Conservation (phyloP, 2,113 vertebrate species). For the Aptenodytes forsteri region DNA sequence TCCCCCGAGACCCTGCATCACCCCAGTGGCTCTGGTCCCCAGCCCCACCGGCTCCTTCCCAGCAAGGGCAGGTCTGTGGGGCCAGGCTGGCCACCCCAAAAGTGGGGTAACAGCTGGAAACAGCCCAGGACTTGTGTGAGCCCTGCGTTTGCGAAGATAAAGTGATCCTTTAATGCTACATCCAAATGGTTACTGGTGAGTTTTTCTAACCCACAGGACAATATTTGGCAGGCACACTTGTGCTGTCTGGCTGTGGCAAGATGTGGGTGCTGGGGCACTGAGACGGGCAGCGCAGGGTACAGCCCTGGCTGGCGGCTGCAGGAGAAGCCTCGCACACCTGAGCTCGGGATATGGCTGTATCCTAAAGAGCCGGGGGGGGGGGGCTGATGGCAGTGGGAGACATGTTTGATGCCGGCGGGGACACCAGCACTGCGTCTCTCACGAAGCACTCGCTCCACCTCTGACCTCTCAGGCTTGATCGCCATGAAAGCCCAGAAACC, state of each 20-base stretch:
- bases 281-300: neutral
- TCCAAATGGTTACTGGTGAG: neutral
- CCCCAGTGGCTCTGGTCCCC: neutral
- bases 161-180: neutral
- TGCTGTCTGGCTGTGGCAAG: neutral
- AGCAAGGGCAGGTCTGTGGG: neutral
- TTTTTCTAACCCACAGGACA: neutral
- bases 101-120: rapidly evolving
- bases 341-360: rapidly evolving
- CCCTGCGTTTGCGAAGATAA: rapidly evolving
- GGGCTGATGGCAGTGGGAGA: neutral
- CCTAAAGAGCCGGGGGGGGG: neutral
- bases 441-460: rapidly evolving
- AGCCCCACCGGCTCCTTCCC: neutral
- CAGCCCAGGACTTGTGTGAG: neutral
- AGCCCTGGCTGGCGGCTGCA: rapidly evolving
- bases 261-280: neutral
- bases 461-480: neutral
- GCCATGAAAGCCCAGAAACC: neutral
- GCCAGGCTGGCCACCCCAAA: rapidly evolving
- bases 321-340: neutral
- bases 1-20: neutral
- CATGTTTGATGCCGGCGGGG: rapidly evolving
- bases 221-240: rapidly evolving
- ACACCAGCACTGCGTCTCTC: neutral